Evolutionary conservation across 2,888 invertebrate species (phyloP).

Genomic region (Empis livida): DNA sequence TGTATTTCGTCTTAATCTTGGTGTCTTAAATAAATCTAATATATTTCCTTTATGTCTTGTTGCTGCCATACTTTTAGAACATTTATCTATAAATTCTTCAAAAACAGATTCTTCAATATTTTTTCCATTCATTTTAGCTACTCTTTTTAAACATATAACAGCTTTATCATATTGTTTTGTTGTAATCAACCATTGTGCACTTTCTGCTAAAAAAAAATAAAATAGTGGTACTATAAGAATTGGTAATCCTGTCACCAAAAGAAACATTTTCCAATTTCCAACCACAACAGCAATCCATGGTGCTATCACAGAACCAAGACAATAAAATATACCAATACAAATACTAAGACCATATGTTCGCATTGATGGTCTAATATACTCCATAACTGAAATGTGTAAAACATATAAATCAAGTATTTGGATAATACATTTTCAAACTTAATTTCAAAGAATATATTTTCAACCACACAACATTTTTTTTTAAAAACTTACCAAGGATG

Average conservation of each 20-base stretch:
- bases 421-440: too few relatives aligned
- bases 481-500: conserved; percentile 43
- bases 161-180: conserved; percentile 40
- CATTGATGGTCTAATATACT: conserved; percentile 39
- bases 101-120: conserved; percentile 28
- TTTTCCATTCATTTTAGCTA: conserved; percentile 41
- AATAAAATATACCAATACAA: conserved; percentile 45
- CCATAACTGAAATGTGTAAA: conserved; percentile 38
- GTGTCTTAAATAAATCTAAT: conserved; percentile 40
- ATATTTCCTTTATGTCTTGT: conserved; percentile 28
- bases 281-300: conserved; percentile 39
- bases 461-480: too few relatives aligned
- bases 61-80: conserved; percentile 18
- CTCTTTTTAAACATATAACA: conserved; percentile 37
- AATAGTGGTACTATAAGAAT: conserved; percentile 36
- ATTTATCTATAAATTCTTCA: conserved; percentile 23
- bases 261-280: conserved; percentile 39
- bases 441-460: too few relatives aligned
- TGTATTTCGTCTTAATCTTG: conserved; percentile 39
- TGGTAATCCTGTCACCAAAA: conserved; percentile 40
- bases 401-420: too few relatives aligned
- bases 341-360: conserved; percentile 43
- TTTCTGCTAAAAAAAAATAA: conserved; percentile 44
- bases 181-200: conserved; percentile 46
- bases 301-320: conserved; percentile 40